Evolutionary conservation across 2,797 vertebrate species (phyloP).

Genomic region (Naso thynnoides): DNA sequence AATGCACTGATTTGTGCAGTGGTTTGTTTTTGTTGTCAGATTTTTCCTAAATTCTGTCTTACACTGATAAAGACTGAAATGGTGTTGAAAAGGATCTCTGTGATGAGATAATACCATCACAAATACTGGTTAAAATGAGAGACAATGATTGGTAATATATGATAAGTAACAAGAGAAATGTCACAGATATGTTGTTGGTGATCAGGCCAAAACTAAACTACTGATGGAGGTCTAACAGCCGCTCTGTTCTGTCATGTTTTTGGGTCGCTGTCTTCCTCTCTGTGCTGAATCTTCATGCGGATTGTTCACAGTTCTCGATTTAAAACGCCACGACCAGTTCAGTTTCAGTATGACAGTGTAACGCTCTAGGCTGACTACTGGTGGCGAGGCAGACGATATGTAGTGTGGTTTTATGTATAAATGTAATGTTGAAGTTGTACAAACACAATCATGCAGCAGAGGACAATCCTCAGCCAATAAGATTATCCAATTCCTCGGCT

Average conservation of each 20-base stretch:
- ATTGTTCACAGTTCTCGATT: constrained; percentile 45
- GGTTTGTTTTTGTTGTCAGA: not conserved
- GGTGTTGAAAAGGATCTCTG: not conserved
- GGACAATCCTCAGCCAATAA: constrained; percentile 50
- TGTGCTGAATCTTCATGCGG: constrained; percentile 22
- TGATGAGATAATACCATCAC: not conserved
- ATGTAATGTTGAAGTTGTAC: constrained; percentile 46
- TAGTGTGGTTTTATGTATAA: constrained; percentile 53
- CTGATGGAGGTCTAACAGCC: not conserved
- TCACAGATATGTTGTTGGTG: not conserved
- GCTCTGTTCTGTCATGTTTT: not conserved
- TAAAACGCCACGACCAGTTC: constrained; percentile 58
- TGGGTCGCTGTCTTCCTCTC: constrained; percentile 15
- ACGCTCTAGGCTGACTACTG: constrained; percentile 47
- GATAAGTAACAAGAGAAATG: not conserved
- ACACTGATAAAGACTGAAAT: not conserved
- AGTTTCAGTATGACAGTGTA: constrained; percentile 50
- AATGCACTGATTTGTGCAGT: not conserved
- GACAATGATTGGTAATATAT: too few species aligned
- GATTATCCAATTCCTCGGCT: constrained; percentile 37
- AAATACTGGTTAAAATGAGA: not conserved
- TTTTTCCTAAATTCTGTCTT: not conserved
- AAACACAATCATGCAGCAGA: constrained; percentile 47
- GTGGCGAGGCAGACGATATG: constrained; percentile 53
- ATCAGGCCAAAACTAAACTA: not conserved